These are phyloP conservation scores for Cyrtodaria siliqua DNA, from an alignment of 2,888 invertebrate genomes.

Conservation along the genomic window DNA sequence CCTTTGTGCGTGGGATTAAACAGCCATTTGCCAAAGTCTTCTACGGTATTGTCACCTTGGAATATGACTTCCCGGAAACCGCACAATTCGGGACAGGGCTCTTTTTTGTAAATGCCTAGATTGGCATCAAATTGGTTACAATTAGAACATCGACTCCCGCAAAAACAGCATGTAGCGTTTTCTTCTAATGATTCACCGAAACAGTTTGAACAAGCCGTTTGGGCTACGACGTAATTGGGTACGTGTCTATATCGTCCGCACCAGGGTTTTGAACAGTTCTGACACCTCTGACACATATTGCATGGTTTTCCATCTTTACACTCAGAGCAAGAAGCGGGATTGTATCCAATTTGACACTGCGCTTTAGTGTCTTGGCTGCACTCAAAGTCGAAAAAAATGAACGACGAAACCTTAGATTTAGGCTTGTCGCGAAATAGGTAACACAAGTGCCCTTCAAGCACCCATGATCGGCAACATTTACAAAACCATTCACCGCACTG, in stretches of 20 bases:
- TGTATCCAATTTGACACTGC: not conserved
- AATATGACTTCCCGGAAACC: no score
- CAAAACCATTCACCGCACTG: no score
- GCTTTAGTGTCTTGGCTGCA: slow-evolving; percentile 6
- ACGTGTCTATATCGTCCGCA: slow-evolving; percentile 25
- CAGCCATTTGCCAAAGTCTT: slow-evolving; percentile 43
- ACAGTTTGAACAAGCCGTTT: slow-evolving; percentile 28
- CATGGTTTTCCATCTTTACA: not conserved
- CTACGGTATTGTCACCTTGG: slow-evolving; percentile 24
- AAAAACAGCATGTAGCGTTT: no score
- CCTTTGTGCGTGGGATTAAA: slow-evolving; percentile 35
- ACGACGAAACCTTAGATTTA: not conserved
- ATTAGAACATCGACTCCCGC: not conserved
- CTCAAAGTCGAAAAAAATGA: slow-evolving; percentile 19
- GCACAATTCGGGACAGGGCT: no score
- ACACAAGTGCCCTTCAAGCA: slow-evolving; percentile 1
- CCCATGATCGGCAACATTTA: no score
- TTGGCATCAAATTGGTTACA: no score
- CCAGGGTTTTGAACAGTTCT: slow-evolving; percentile 16
- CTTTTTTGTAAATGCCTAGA: not conserved
- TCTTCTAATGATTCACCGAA: no score
- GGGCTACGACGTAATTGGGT: slow-evolving; percentile 39
- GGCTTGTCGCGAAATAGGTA: slow-evolving; percentile 19
- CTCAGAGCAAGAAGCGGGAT: no score
- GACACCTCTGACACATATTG: no score